Conservation (phyloP, 2,113 vertebrate genomes). For the Siniperca knerii region DNA sequence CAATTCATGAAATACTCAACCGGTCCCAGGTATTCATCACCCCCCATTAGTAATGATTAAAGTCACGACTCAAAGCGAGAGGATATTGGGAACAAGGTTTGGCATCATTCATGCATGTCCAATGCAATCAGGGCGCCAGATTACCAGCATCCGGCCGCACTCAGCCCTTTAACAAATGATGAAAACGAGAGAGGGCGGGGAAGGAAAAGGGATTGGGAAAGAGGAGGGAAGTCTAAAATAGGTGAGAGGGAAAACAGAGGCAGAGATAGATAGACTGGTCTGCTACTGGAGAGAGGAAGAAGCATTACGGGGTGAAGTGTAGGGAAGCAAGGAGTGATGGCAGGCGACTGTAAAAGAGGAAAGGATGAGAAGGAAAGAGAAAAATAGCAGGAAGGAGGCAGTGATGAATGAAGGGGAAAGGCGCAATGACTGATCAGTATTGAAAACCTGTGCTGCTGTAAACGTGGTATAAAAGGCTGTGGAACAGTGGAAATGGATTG, state of each 20-base stretch:
- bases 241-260: constrained; percentile 21
- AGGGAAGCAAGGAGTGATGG: constrained; percentile 24
- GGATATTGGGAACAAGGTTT: constrained; percentile 69
- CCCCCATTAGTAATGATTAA: constrained; percentile 76
- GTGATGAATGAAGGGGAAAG: constrained; percentile 82
- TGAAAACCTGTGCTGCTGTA: constrained; percentile 79
- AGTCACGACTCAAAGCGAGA: constrained; percentile 59
- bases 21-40: constrained; percentile 71
- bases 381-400: constrained; percentile 56
- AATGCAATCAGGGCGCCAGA: constrained; percentile 70
- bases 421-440: constrained; percentile 80
- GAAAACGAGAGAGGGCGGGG: constrained; percentile 30
- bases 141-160: constrained; percentile 67
- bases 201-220: not conserved
- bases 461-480: constrained; percentile 72
- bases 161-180: constrained; percentile 60
- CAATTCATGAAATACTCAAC: constrained; percentile 56
- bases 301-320: not conserved
- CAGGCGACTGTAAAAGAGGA: constrained; percentile 42
- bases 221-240: not conserved
- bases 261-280: constrained; percentile 45
- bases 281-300: constrained; percentile 27
- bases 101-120: constrained; percentile 69
- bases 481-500: constrained; percentile 75
- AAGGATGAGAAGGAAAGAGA: constrained; percentile 52